These are phyloP conservation scores for Palythoa caribaeorum DNA, from an alignment of 92 coral and sea anemone genomes.

Conservation along the genomic window DNA sequence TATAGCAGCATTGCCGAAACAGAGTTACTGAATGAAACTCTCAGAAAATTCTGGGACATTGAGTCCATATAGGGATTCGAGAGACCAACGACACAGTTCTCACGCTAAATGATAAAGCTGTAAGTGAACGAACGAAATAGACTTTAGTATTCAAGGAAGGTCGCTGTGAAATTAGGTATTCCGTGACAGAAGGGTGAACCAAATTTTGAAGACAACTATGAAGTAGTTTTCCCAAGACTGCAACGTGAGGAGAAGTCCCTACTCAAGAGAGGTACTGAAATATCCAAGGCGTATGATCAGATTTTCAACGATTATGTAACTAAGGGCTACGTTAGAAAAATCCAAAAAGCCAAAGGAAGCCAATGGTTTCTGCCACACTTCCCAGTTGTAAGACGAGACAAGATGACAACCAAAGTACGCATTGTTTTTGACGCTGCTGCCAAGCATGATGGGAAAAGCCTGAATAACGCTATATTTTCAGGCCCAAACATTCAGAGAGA, in stretches of 20 bases:
- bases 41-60: constrained; percentile 60
- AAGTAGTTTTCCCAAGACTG: too few relatives aligned
- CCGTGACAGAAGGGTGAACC: too few relatives aligned
- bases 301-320: constrained; percentile 9
- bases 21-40: constrained; percentile 38
- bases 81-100: constrained; percentile 36
- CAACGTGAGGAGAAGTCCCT: constrained; percentile 42
- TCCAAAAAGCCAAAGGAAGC: not conserved
- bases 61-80: constrained; percentile 57
- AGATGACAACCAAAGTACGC: constrained; percentile 22
- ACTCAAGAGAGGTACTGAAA: not conserved
- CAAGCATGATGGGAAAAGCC: constrained; percentile 36
- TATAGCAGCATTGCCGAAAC: constrained; percentile 40
- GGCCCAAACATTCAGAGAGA: constrained; percentile 55
- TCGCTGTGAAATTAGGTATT: too few relatives aligned
- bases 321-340: constrained; percentile 26
- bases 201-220: too few relatives aligned
- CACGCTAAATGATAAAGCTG: constrained; percentile 44
- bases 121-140: too few relatives aligned
- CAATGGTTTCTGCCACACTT: constrained; percentile 53
- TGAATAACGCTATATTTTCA: constrained; percentile 28
- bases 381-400: constrained; percentile 46
- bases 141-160: too few relatives aligned
- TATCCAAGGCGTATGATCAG: constrained; percentile 11
- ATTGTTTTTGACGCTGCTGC: constrained; percentile 44